phyloP scores from a whole-genome alignment of 2,113 vertebrate species.

The Poeciliopsis prolifica region DNA sequence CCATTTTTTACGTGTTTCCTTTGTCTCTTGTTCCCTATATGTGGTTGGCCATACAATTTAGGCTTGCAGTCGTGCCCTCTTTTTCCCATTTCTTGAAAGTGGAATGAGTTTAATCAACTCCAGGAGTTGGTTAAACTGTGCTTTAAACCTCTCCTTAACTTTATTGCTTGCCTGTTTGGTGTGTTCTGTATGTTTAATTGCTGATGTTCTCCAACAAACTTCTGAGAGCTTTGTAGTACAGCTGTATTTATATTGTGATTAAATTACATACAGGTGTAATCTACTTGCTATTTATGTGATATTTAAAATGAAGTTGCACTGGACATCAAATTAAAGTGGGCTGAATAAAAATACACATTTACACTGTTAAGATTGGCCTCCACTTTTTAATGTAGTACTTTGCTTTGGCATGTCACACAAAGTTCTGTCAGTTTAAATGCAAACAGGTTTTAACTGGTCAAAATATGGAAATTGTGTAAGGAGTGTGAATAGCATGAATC shows the following conservation, averaged over 20 bases:
- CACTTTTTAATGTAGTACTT: background rate
- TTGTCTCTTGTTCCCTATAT: background rate
- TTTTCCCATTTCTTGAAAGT: background rate
- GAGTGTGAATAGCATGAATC: slow-evolving; percentile 15
- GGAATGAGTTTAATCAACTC: background rate
- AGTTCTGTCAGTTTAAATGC: background rate
- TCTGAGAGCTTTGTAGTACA: background rate
- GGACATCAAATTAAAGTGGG: too few relatives aligned
- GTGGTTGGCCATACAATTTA: background rate
- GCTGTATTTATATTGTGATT: background rate
- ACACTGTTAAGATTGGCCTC: too few relatives aligned
- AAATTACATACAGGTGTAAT: background rate
- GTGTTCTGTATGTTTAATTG: background rate
- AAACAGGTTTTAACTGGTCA: background rate
- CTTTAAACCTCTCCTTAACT: background rate
- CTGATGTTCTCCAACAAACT: background rate
- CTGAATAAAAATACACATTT: too few relatives aligned
- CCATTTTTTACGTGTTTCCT: background rate
- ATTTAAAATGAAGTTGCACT: background rate
- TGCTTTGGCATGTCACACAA: background rate
- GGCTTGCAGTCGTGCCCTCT: background rate
- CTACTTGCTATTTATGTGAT: background rate
- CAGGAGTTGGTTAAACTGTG: background rate
- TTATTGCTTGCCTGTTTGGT: background rate
- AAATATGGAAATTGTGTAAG: background rate